phyloP scores from a whole-genome alignment of 2,113 vertebrate species.

The Galbula dea region DNA sequence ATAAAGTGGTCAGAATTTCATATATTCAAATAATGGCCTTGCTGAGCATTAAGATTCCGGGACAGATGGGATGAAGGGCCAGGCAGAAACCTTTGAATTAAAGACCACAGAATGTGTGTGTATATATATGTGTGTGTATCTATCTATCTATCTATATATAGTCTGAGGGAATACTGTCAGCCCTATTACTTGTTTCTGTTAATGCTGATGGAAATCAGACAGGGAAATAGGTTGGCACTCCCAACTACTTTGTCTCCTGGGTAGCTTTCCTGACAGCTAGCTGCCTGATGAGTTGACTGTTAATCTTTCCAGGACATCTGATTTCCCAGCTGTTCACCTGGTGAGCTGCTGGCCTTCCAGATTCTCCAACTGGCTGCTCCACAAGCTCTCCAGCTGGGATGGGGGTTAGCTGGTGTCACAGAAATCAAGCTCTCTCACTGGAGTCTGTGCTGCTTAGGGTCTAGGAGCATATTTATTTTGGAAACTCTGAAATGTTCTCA shows the following conservation, averaged over 20 bases:
- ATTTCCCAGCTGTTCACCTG: slow-evolving; percentile 46
- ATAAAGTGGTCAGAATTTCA: not conserved
- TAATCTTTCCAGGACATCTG: slow-evolving; percentile 29
- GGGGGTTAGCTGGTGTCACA: not conserved
- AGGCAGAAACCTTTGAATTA: not conserved
- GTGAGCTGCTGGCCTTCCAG: slow-evolving; percentile 12
- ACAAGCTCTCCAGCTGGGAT: not conserved
- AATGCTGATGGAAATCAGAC: not conserved
- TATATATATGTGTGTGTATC: not conserved
- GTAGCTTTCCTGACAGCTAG: not conserved
- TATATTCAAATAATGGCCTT: not conserved
- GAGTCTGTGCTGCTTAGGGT: not conserved
- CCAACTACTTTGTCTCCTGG: not conserved
- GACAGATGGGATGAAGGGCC: not conserved
- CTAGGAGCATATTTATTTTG: not conserved
- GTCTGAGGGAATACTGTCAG: not conserved
- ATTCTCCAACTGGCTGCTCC: not conserved
- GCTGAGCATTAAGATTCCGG: not conserved
- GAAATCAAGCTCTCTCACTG: not conserved
- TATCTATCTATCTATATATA: no score
- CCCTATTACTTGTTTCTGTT: not conserved
- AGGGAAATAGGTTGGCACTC: not conserved
- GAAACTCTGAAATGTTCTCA: not conserved
- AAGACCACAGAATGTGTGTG: fast-evolving
- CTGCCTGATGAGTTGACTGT: not conserved